Percentiles rank a stretch among this genome's conserved stretches.
Conservation (phyloP, 2,888 invertebrate species). For the Nineta flava region DNA sequence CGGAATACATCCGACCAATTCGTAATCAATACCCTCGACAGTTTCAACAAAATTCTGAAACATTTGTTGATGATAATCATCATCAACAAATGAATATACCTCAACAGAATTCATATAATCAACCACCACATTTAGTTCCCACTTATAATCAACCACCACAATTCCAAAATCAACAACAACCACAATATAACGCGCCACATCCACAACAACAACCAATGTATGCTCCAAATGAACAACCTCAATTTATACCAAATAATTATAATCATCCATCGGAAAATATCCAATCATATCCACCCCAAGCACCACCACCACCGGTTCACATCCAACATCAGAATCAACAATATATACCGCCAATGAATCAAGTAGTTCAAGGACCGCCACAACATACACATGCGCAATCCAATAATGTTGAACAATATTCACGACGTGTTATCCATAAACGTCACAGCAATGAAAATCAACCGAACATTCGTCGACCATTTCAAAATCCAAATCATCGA, state of each 20-base stretch:
- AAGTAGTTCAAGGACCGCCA: no score
- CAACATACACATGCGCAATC: no score
- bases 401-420: no score
- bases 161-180: conserved; percentile 1
- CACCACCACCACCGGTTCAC: background rate
- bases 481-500: background rate
- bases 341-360: background rate
- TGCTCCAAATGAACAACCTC: background rate
- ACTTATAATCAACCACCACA: background rate
- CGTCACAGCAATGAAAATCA: no score
- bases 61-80: no score
- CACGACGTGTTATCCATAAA: no score
- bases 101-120: background rate
- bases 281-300: conserved; percentile 3
- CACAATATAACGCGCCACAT: conserved; percentile 1
- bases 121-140: background rate
- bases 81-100: no score
- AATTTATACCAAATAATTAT: background rate
- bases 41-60: no score
- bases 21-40: background rate
- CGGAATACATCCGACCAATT: background rate
- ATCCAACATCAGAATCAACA: background rate
- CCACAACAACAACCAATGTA: conserved; percentile 3
- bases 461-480: background rate
- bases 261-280: background rate